Evolutionary conservation across 64 coral and sea anemone species (phyloP), one percentile per base, ranked within the genome.

Genomic region (Astreopora myriophthalma): DNA sequence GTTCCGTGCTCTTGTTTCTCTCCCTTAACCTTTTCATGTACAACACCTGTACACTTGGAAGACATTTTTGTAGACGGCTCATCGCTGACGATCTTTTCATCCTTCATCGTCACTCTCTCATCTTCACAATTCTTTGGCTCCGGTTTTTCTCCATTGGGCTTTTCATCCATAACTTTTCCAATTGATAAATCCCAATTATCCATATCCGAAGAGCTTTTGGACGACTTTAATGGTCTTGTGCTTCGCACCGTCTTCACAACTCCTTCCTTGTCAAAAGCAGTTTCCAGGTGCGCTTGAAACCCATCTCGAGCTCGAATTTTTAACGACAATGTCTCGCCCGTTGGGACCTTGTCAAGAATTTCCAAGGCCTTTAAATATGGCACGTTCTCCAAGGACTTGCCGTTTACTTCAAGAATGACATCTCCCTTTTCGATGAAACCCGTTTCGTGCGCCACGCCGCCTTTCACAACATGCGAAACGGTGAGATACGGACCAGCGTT

Each of bases 331-430:
- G 68, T 30, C 37, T 71, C 89, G 13, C 91, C 95, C 3, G 55
- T 44, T 8, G 91, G 42, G 2, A 91, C 48, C 24, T 79, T 81
- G 85, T 94, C 79, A 34, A 96, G 34, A 73, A 90, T 87, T 29
- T 96, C 81, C 63, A 96, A 32, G 22, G 89, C 87, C 40, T 74
- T 80, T 1, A 51, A 74, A 39, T 94, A 94, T 1, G 71, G 34
- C 10, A 87, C 22, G 7, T 90, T 84, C 26, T 89, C 76, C 1
- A 94, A 33, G 3, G 57, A 78, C 16, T 85, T 68, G n/a, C 95
- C 95, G 34, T 94, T 94, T 8, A 96, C 80, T 76, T 96, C 95
- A 3, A 96, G 68, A 74, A 96, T 90, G 5, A 86, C 57, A 63
- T 96, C 95, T 6, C 95, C 95, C 71, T 67, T 68, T 73, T 90